Evolutionary conservation across 2,888 invertebrate species (phyloP).

Genomic region (Eupithecia dodoneata): DNA sequence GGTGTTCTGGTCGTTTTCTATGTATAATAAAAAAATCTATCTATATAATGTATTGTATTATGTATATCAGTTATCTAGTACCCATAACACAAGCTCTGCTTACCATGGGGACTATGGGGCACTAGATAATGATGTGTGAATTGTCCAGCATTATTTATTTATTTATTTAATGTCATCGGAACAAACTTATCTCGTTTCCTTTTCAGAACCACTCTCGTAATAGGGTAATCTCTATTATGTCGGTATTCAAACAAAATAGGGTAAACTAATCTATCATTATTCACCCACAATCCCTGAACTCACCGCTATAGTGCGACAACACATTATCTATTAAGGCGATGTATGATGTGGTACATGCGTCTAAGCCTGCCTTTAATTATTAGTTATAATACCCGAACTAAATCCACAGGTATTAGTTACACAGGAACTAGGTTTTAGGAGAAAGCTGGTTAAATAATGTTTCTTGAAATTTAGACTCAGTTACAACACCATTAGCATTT

Average conservation of each 20-base stretch:
- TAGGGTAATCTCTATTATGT: not conserved
- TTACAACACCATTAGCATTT: not conserved
- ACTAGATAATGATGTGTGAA: too few species aligned
- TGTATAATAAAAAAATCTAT: too few species aligned
- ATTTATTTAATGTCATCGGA: not conserved
- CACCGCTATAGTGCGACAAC: not conserved
- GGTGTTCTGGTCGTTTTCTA: too few species aligned
- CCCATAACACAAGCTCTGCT: too few species aligned
- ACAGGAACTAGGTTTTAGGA: not conserved
- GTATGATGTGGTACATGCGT: slow-evolving; percentile 6
- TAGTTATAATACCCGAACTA: slow-evolving; percentile 16
- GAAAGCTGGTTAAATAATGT: not conserved
- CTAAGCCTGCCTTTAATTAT: slow-evolving; percentile 16
- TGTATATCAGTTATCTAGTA: too few species aligned
- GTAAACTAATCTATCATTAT: slow-evolving; percentile 10
- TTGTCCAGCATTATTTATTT: too few species aligned
- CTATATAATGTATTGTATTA: too few species aligned
- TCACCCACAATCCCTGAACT: slow-evolving; percentile 5
- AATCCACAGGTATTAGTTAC: slow-evolving; percentile 10
- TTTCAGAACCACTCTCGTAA: not conserved
- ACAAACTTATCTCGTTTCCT: not conserved
- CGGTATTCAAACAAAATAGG: not conserved
- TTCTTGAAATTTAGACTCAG: not conserved
- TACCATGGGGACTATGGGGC: too few species aligned
- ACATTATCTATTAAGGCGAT: slow-evolving; percentile 18